Evolutionary conservation across 2,888 invertebrate genomes (phyloP).

Genomic region (Conistra vaccinii): DNA sequence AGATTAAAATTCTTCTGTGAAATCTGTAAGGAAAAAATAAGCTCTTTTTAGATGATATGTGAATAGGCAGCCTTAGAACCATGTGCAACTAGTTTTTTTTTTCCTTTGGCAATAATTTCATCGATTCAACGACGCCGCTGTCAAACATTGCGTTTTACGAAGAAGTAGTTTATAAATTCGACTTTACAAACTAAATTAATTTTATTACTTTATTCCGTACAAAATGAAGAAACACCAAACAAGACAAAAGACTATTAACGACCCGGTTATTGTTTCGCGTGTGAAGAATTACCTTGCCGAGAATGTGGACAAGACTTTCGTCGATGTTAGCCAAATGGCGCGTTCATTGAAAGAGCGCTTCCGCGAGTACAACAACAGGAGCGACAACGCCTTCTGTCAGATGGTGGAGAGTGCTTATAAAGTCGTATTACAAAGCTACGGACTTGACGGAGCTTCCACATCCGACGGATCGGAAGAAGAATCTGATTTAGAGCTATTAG

Average conservation of each 20-base stretch:
- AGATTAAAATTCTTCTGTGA: slow-evolving; percentile 73
- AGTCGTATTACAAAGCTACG: slow-evolving; percentile 93
- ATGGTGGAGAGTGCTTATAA: slow-evolving; percentile 95
- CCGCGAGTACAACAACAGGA: slow-evolving; percentile 95
- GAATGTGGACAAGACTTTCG: slow-evolving; percentile 94
- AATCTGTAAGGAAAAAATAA: slow-evolving; percentile 69
- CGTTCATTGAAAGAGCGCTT: slow-evolving; percentile 93
- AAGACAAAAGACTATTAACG: slow-evolving; percentile 87
- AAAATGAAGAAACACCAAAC: slow-evolving; percentile 89
- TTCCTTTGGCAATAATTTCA: slow-evolving; percentile 77
- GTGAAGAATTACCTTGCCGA: slow-evolving; percentile 95
- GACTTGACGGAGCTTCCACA: slow-evolving; percentile 90
- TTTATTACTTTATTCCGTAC: slow-evolving; percentile 46
- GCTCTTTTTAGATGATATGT: not conserved
- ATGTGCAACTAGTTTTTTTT: slow-evolving; percentile 54
- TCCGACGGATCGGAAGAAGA: slow-evolving; percentile 91
- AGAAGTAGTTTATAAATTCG: slow-evolving; percentile 67
- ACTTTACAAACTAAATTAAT: slow-evolving; percentile 50
- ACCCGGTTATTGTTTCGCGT: slow-evolving; percentile 91
- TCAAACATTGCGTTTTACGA: slow-evolving; percentile 78
- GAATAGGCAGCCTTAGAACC: slow-evolving; percentile 51
- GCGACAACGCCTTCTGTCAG: slow-evolving; percentile 94
- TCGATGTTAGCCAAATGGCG: slow-evolving; percentile 96
- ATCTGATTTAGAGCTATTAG: slow-evolving; percentile 93
- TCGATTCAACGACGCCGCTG: slow-evolving; percentile 84